Evolutionary conservation across 2,888 invertebrate species (phyloP), one percentile per base, ranked within the genome.

Genomic region (Metopia argyrocephala): DNA sequence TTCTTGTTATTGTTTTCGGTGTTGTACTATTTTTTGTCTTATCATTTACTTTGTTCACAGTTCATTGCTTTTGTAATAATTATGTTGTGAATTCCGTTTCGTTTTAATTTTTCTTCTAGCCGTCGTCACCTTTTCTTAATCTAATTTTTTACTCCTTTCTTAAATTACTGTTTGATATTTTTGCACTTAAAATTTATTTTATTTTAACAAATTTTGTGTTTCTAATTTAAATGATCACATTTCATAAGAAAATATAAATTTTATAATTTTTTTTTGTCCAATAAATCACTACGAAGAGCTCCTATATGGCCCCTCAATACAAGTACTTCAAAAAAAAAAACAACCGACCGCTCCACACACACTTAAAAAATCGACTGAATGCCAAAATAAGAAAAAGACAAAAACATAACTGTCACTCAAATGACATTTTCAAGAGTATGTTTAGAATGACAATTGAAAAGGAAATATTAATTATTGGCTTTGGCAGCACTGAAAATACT

Each of bases 31-130:
- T 71, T 28, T 52, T 71, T 78, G 48, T 62, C 66, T 78, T 73
- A 73, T 78, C 61, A 54, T 68, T 48, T 73, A 66, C 52, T 78
- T 78, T 71, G 71, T 78, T 66, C 78, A 78, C 61, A 73, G 31
- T 66, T 54, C 71, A 78, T 68, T 66, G 70, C 46, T 69, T 68
- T 74, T 66, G 48, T 28, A 61, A 52, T 21, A 18, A 27, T 50
- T 50, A 38, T 52, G 12, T 23, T 23, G n/a, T 54, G 45, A 9
- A 56, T 38, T 45, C n/a, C 15, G 7, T 48, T 20, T 61, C 25
- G 21, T 70, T 59, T 52, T 38, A 6, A 27, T 48, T 46, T 62
- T 23, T 50, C 50, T 64, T 27, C 48, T 52, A n/a, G n/a, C n/a
- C n/a, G n/a, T n/a, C 28, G 46, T 46, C 18, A 31, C 48, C 56